Base-by-base conservation (phyloP, 2,113 vertebrate genomes). In the Petroica traversi region DNA sequence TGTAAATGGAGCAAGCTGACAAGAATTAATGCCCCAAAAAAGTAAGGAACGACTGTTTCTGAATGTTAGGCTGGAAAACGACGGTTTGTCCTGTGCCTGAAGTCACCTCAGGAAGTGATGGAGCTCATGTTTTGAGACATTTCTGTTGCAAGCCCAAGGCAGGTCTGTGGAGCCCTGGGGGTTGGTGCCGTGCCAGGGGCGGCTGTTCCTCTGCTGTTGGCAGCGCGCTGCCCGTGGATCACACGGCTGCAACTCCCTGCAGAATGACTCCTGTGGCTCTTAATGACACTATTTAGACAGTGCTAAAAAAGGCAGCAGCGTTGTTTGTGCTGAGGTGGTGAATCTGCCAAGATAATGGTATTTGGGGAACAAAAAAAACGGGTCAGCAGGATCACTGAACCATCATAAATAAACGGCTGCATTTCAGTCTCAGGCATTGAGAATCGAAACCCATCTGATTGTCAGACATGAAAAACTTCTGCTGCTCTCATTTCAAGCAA, bases 121-220 rank as follows among this genome's bases (percentile, higher is more conserved):
- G 71, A 68, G 43, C 36, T 36, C 16, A 2, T 2, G 19, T 52
- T 94, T 28, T 59, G 66, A n/a, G 73, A 29, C 4, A 0, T 45
- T 86, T 40, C 43, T 51, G 40, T 75, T 87, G 51, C 14, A 86
- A 80, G 83, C 51, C 23, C 82, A 24, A 23, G 59, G 63, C 67
- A 38, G 0, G 1, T 71, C 49, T 77, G 52, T 54, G 0, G 0
- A 62, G 46, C 54, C 34, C 68, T 36, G 55, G 81, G 69, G 41
- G 8, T 1, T 85, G 82, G 67, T 68, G 84, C 72, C 1, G 0
- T 54, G 92, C 71, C 92, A 90, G 85, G 55, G 55, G 36, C 0
- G 2, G 54, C 74, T 45, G 8, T 28, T 66, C 41, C 41, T 77
- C 63, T 59, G 76, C 72, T 38, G 14, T 6, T 76, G 63, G 89